phyloP scores from a whole-genome alignment of 2,113 vertebrate species.

The Triplophysa rosa region DNA sequence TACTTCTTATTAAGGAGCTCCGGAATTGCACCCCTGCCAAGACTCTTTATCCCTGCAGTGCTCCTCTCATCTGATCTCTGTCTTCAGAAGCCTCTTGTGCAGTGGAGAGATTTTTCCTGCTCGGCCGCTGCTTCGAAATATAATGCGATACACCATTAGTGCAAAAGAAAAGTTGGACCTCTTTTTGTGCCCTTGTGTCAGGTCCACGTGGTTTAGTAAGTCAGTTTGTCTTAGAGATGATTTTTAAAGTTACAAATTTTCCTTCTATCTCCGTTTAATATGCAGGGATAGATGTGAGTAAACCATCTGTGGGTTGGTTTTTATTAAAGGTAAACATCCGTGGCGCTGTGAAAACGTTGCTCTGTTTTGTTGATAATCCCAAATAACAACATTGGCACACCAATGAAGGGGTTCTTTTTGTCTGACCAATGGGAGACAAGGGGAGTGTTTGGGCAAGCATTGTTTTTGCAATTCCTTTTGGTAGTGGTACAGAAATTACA shows the following conservation, averaged over 20 bases:
- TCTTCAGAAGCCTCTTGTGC: constrained; percentile 34
- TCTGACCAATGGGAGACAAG: not conserved
- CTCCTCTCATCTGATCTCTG: constrained; percentile 46
- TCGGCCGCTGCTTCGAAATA: constrained; percentile 32
- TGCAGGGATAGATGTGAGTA: no score
- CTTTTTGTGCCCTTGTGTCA: not conserved
- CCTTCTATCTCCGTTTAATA: no score
- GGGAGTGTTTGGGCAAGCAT: no score
- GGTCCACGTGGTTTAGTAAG: not conserved
- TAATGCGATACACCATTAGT: constrained; percentile 24
- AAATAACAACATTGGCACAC: no score
- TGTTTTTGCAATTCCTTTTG: no score
- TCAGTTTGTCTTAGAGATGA: not conserved
- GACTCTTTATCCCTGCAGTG: constrained; percentile 43
- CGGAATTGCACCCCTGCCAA: constrained; percentile 47
- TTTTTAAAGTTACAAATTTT: not conserved
- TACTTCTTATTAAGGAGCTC: constrained; percentile 40
- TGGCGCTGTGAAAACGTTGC: not conserved
- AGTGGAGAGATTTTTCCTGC: constrained; percentile 37
- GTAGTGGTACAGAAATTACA: no score
- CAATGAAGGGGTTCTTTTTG: no score
- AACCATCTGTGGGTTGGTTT: no score
- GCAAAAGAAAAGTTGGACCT: constrained; percentile 1
- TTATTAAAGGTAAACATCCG: not conserved
- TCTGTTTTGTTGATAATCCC: not conserved